Base-by-base conservation (phyloP, 2,113 vertebrate species). In the Terrapene triunguis region DNA sequence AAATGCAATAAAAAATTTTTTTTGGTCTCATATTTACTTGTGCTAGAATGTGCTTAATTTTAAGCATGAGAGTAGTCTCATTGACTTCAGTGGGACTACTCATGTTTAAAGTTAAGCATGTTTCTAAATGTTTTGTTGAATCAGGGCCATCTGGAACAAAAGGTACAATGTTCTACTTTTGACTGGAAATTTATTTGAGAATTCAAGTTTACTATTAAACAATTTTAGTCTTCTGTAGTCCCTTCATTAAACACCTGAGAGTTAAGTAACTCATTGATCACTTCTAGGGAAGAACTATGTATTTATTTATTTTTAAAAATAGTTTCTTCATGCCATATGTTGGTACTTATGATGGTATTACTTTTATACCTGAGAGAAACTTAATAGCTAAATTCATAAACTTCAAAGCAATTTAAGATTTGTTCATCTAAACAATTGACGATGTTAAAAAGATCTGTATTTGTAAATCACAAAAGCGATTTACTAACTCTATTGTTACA, bases 401-500 rank as follows among this genome's bases (percentile, higher is more conserved):
- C 74, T 95, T 97, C 74, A 94, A 29, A 93, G 65, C 55, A 89
- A 4, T 78, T 93, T 85, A 84, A 54, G 51, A 7, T 55, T 82
- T 1, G 0, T 90, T 95, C 76, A 10, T 89, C 65, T 94, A 85
- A 96, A 82, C 11, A 95, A 76, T 47, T 79, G 10, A 74, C 57
- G 50, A 14, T 55, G 51, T 92, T 93, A 94, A 91, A 89, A 53
- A 85, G 48, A 69, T 87, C 35, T 8, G 35, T 92, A 17, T 65
- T 97, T 93, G 50, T 92, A 95, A 92, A n/a, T 54, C 19, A 84
- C 94, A 85, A 17, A 93, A 85, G 5, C 21, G 12, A 11, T 85
- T 94, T 92, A 35, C 38, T 84, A 44, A 2, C 29, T 84, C 51
- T 80, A 94, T 5, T 89, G 4, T 88, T 90, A 62, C 17, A 47